Conservation (phyloP, 2,113 vertebrate species). For the Pitta sordida region DNA sequence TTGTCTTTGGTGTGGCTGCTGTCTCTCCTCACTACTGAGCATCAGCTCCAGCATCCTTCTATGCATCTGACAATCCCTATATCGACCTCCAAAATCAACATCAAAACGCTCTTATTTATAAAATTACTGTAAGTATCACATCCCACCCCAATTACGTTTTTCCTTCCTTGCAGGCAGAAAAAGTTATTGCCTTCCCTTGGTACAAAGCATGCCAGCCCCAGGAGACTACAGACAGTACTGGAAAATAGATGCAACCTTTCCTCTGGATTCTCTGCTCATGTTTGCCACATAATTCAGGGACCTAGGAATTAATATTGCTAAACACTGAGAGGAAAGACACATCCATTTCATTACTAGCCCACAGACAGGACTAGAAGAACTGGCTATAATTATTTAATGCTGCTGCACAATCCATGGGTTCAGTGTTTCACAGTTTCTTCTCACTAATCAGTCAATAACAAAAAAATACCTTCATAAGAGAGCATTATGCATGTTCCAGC, state of each 20-base stretch:
- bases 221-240: not conserved
- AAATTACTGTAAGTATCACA: rapidly evolving
- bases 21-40: not conserved
- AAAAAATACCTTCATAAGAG: not conserved
- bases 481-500: not conserved
- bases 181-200: not conserved
- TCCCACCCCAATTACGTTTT: not conserved
- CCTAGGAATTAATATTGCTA: not conserved
- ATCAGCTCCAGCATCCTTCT: not conserved
- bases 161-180: not conserved
- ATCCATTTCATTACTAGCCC: not conserved
- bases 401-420: not conserved
- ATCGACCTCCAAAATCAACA: not conserved
- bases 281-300: not conserved
- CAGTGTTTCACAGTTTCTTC: not conserved
- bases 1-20: not conserved
- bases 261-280: not conserved
- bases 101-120: not conserved
- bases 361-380: not conserved
- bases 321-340: not conserved
- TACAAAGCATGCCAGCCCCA: not conserved
- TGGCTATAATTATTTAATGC: not conserved
- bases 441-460: not conserved
- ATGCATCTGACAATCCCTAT: not conserved
- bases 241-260: not conserved